A percentile compares a stretch with the other conserved stretches of the same genome.
phyloP scores from a whole-genome alignment of 2,113 vertebrate species.

The Perccottus glenii region DNA sequence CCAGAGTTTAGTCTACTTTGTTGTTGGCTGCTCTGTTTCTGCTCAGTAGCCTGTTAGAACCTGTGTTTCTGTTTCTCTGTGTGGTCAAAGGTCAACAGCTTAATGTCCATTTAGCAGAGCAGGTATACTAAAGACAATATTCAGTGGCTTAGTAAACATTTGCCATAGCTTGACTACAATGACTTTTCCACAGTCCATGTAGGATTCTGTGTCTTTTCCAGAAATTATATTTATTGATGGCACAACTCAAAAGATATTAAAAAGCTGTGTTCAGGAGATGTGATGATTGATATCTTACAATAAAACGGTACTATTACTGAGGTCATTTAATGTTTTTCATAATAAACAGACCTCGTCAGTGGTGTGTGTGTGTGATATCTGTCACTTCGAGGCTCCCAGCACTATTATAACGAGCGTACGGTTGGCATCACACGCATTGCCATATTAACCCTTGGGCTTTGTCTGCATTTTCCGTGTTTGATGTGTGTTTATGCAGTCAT shows the following conservation, averaged over 20 bases:
- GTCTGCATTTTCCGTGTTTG: constrained; percentile 31
- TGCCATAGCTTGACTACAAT: constrained; percentile 61
- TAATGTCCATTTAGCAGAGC: too few species aligned
- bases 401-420: constrained; percentile 76
- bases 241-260: too few species aligned
- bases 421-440: constrained; percentile 70
- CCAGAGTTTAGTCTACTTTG: too few species aligned
- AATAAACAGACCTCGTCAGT: constrained; percentile 52
- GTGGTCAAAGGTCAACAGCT: too few species aligned
- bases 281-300: constrained; percentile 6
- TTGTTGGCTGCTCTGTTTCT: too few species aligned
- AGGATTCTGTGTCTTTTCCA: too few species aligned
- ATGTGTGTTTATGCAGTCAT: constrained; percentile 34
- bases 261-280: background rate
- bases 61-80: too few species aligned
- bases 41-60: too few species aligned
- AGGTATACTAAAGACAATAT: too few species aligned
- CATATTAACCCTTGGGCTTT: constrained; percentile 70
- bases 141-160: constrained; percentile 22
- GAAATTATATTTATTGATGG: too few species aligned
- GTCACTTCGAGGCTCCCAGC: constrained; percentile 73
- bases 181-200: background rate
- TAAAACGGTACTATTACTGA: constrained; percentile 18
- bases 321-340: constrained; percentile 34
- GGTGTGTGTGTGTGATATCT: constrained; percentile 62